Percentiles rank a stretch among this genome's conserved stretches.
These are phyloP conservation scores for Acanthoscelides obtectus DNA, from an alignment of 2,888 invertebrate genomes.

Conservation along the genomic window DNA sequence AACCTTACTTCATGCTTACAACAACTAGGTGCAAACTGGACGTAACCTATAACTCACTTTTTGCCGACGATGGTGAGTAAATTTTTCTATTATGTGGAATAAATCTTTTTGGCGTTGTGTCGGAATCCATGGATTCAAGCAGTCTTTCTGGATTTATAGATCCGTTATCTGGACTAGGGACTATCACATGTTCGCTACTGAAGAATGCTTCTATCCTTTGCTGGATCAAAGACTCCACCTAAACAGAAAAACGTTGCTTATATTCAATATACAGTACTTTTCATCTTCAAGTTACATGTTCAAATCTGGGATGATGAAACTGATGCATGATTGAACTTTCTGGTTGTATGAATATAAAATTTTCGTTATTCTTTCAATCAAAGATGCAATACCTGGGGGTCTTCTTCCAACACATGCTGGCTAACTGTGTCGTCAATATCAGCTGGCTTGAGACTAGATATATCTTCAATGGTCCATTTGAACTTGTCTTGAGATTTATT, in stretches of 20 bases:
- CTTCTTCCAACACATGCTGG: slow-evolving; percentile 57
- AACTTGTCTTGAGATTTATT: slow-evolving; percentile 49
- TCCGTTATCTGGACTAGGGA: slow-evolving; percentile 43
- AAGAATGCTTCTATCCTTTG: slow-evolving; percentile 59
- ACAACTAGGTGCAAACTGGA: no score
- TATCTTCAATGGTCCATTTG: slow-evolving; percentile 68
- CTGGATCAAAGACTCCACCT: slow-evolving; percentile 57
- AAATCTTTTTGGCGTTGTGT: not conserved
- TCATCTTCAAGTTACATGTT: no score
- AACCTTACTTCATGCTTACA: no score
- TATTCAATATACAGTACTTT: not conserved
- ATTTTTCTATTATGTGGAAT: not conserved
- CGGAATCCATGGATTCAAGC: not conserved
- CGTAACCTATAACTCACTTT: not conserved
- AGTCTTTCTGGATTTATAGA: not conserved
- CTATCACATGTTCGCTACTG: slow-evolving; percentile 41
- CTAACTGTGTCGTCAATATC: slow-evolving; percentile 61
- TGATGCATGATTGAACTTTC: no score
- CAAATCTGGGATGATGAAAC: no score
- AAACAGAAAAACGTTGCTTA: not conserved
- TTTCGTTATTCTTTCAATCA: no score
- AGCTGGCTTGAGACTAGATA: slow-evolving; percentile 62
- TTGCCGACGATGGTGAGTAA: not conserved
- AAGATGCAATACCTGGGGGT: slow-evolving; percentile 56
- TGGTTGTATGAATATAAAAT: no score